A percentile compares a stretch with the other conserved stretches of the same genome.
These are phyloP conservation scores for Hemicordylus capensis DNA, from an alignment of 2,113 vertebrate genomes.

Conservation along the genomic window DNA sequence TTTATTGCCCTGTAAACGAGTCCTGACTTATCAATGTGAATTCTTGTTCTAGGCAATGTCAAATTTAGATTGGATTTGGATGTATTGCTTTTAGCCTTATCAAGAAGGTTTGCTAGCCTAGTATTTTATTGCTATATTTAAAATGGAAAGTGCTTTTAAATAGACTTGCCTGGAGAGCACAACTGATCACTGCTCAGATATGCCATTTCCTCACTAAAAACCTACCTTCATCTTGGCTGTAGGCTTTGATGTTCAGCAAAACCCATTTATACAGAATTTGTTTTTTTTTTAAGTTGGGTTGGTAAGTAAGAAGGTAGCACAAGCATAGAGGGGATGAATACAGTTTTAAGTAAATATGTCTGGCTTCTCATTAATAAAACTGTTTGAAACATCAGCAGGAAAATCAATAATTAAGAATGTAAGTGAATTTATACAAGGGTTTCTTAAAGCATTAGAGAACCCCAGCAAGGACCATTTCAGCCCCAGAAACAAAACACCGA, in stretches of 20 bases:
- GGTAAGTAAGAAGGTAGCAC: conserved; percentile 56
- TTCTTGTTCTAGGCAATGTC: conserved; percentile 81
- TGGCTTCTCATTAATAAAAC: conserved; percentile 61
- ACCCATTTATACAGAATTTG: conserved; percentile 41
- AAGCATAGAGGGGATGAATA: conserved; percentile 66
- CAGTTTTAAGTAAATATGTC: conserved; percentile 65
- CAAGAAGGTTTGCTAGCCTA: conserved; percentile 78
- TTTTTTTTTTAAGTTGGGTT: conserved; percentile 55
- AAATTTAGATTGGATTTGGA: conserved; percentile 88
- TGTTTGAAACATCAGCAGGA: conserved; percentile 65
- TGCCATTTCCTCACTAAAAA: conserved; percentile 74
- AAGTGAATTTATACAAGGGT: conserved; percentile 58
- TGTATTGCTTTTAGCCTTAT: conserved; percentile 84
- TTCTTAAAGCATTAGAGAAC: conserved; percentile 41
- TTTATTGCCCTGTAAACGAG: conserved; percentile 84
- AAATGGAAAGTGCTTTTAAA: conserved; percentile 85
- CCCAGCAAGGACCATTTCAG: conserved; percentile 23
- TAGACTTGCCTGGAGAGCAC: conserved; percentile 73
- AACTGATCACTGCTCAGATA: conserved; percentile 72
- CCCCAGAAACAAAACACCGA: not conserved
- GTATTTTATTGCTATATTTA: conserved; percentile 85
- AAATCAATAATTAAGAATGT: conserved; percentile 71
- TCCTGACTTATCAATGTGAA: conserved; percentile 79
- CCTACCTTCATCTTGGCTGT: conserved; percentile 56
- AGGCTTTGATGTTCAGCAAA: conserved; percentile 60